phyloP scores from a whole-genome alignment of 2,113 vertebrate genomes.

The Chaenogobius annularis region DNA sequence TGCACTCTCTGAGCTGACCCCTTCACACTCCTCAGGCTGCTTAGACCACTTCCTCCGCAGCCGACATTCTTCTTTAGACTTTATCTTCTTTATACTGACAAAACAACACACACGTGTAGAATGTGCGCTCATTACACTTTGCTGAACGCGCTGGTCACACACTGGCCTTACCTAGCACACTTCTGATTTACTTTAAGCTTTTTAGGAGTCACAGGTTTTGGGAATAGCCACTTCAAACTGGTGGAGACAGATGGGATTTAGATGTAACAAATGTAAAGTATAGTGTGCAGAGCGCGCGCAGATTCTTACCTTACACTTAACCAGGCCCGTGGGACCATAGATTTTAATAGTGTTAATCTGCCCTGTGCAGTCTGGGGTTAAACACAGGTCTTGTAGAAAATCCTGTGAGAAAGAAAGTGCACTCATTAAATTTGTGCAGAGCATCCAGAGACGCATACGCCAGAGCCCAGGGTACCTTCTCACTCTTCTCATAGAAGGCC shows the following conservation, averaged over 20 bases:
- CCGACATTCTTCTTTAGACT: constrained; percentile 82
- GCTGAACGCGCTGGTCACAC: neutral
- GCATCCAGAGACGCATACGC: neutral
- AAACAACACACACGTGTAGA: neutral
- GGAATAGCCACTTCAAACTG: constrained; percentile 87
- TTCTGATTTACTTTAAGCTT: constrained; percentile 83
- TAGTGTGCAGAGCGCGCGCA: neutral
- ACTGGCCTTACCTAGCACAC: constrained; percentile 83
- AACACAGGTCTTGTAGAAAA: constrained; percentile 85
- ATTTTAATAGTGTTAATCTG: constrained; percentile 87
- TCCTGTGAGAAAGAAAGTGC: constrained; percentile 76
- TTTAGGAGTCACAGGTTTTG: constrained; percentile 72
- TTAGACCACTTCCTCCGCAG: constrained; percentile 73
- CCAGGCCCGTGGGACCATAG: constrained; percentile 80
- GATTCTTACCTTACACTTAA: constrained; percentile 88
- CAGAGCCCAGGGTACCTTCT: constrained; percentile 82
- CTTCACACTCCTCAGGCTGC: constrained; percentile 50
- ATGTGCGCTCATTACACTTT: neutral
- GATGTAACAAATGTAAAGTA: neutral
- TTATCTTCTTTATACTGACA: constrained; percentile 83
- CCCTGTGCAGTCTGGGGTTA: constrained; percentile 91
- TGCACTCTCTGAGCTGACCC: constrained; percentile 28
- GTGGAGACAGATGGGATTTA: neutral
- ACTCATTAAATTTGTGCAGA: neutral
- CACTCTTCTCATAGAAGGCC: constrained; percentile 84